Evolutionary conservation across 2,113 vertebrate genomes (phyloP), one percentile per base, ranked within the genome.

Genomic region (Hippotragus niger): DNA sequence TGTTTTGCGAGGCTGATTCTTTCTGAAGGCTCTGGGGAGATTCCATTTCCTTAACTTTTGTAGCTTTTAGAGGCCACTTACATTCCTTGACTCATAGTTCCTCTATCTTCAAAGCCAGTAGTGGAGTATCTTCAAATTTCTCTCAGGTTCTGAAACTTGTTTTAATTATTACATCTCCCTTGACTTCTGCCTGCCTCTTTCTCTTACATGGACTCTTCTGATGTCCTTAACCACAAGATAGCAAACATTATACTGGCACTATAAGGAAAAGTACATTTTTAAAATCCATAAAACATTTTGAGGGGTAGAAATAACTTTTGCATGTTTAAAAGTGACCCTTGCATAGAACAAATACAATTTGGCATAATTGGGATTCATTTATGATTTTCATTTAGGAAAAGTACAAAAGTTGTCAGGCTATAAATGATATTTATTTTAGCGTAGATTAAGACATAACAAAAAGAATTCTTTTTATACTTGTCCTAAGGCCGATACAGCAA

Each of bases 381-480:
- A 36, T 57, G 21, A 36, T 91, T 96, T 93, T 95, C 4, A 91
- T 52, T 97, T 91, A 71, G 15, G 11, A 96, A 92, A 5, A 96
- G 19, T 16, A 86, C 7, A 60, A 23, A 97, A 83, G n/a, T 43
- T 94, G 1, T 55, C 74, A 45, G 43, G 6, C 25, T 95, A 67
- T 83, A 96, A 94, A 91, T 93, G 21, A 71, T 92, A 86, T 50
- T 95, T 83, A 82, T 90, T 95, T 91, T 82, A 90, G 52, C 9
- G 9, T 83, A 27, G 29, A 52, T 57, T 97, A 47, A 29, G 21
- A 86, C 10, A 60, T 90, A 93, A 86, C 23, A 81, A 94, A 67
- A 96, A 64, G 1, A 90, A 50, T 27, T 57, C 2, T 12, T 88
- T 94, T 52, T 90, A 58, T 92, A 78, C 2, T 60, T 80, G 15